phyloP scores from a whole-genome alignment of 2,797 vertebrate genomes.

The Labeo calbasu region DNA sequence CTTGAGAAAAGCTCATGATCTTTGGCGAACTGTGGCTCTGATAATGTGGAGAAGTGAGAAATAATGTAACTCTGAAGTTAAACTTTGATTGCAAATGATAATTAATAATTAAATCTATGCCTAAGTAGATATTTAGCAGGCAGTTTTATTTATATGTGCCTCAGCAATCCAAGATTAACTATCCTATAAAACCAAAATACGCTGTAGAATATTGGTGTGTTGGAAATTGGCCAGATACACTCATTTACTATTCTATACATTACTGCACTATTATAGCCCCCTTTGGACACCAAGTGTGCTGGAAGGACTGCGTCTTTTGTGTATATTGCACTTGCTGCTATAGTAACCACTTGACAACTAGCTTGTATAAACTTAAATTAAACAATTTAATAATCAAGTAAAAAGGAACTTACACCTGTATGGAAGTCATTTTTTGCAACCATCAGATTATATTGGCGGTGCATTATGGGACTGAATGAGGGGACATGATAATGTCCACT shows the following conservation, averaged over 20 bases:
- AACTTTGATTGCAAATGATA: neutral
- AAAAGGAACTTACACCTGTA: neutral
- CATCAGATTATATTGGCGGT: neutral
- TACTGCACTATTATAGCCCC: neutral
- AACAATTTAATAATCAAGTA: neutral
- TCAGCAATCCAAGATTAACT: neutral
- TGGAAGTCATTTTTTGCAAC: too few species aligned
- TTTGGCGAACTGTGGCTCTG: conserved; percentile 98
- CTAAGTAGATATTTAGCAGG: neutral
- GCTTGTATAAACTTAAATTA: neutral
- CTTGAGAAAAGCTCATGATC: conserved; percentile 97
- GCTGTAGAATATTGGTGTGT: neutral
- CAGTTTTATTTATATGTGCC: neutral
- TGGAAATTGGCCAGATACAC: neutral
- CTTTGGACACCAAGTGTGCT: neutral
- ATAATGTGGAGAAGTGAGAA: conserved; percentile 10
- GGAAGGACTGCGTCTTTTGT: neutral
- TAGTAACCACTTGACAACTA: neutral
- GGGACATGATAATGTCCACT: neutral
- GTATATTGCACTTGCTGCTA: neutral
- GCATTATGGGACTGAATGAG: neutral
- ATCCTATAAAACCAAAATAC: neutral
- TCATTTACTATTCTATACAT: neutral
- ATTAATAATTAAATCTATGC: neutral
- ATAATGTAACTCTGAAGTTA: neutral